Evolutionary conservation across 2,797 vertebrate species (phyloP), one percentile per base, ranked within the genome.

Genomic region (Falco cherrug): DNA sequence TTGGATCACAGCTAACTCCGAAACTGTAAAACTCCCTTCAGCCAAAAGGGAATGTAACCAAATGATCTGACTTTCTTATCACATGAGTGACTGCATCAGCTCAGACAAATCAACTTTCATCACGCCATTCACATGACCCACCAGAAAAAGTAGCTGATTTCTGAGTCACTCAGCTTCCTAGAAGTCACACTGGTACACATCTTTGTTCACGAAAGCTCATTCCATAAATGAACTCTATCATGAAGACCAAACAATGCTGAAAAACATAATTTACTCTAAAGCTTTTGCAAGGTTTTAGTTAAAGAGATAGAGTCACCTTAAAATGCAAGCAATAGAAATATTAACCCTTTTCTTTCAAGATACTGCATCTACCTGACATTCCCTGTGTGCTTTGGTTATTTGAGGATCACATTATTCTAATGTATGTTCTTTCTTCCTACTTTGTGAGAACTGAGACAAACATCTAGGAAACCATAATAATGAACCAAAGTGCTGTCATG

Each of bases 161-260:
- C 91, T 96, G 96, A 96, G 93, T 97, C 95, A 97, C 73, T 73
- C 73, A 9, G 82, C 65, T 95, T 93, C 85, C 75, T 64, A 81
- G 82, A 93, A 96, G 85, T 47, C 51, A 71, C 87, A 57, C 15
- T 81, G 76, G 64, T 50, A 75, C 19, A 84, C 65, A 65, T 65
- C 76, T 94, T 91, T 94, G 91, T 84, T 85, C 69, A 41, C 41
- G 37, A 71, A 86, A 86, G 83, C 24, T 88, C 83, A 50, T 91
- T 90, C 59, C 5, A 18, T 56, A 64, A 92, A 83, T 41, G 26
- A 85, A 85, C 71, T 85, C 76, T 84, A 64, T 53, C 57, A 71
- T 13, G 21, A 88, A 74, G 71, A 83, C 61, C 26, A 54, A 90
- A 77, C 57, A 78, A 77, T 45, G 39, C 8, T 48, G 73, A 94